Base-by-base conservation (phyloP, 2,888 invertebrate genomes). In the Epinotia nisella region DNA sequence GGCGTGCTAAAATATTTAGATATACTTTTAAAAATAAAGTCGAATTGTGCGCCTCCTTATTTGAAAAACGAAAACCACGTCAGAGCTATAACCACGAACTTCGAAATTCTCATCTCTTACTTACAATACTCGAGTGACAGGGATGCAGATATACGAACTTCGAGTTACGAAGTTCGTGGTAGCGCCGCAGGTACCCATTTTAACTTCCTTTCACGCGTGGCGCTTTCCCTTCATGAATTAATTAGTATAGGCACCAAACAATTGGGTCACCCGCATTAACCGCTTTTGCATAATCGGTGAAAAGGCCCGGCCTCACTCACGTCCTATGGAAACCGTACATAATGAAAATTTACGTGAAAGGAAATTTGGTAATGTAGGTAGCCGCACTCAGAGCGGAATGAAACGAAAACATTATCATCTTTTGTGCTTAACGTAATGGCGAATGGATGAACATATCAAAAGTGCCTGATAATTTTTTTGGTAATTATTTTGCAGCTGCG, bases 291-390 rank as follows among this genome's bases (percentile, higher is more conserved):
- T 58, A 58, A 58, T 58, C 58, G 29, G 29, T 58, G 29, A 58
- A 29, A 58, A 10, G 56, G 55, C 13, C 15, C 56, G 24, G 56
- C 21, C 1, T 24, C 21, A 1, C 1, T 55, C 11, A 55, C 15
- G 55, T 56, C 56, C 56, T 56, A 56, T 56, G 24, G 24, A 24
- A 56, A 56, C 55, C 24, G 56, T 56, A 15, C 55, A 9, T 56
- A 24, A 56, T 56, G 56, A 24, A 56, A 56, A 24, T 56, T 56
- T 7, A 29, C 56, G 56, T 15, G 15, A 29, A 58, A 58, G 29
- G 29, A 58, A 29, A 58, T 58, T 58, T 29, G 15, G 15, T 58
- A 58, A 58, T 58, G 29, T 3, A 58, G 29, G 29, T 58, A 4
- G 9, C 4, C n/a, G 9, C 15, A 29, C n/a, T 24, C 7, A 15